These are phyloP conservation scores for Anneissia japonica DNA, from an alignment of 35 echinoderm and acorn worm genomes.

Conservation along the genomic window DNA sequence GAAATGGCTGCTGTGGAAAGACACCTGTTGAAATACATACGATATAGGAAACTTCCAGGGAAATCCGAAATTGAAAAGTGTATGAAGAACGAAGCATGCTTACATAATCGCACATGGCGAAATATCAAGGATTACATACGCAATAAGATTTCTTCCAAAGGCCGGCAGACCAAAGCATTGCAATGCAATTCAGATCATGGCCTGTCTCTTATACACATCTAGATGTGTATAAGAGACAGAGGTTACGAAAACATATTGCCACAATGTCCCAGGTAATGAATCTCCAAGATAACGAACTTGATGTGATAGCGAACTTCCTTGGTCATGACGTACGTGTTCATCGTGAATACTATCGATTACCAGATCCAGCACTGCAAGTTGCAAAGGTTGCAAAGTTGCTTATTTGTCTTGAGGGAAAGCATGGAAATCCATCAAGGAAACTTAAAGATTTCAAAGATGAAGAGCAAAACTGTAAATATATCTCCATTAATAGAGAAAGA, in stretches of 20 bases:
- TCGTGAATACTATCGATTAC: constrained; percentile 17
- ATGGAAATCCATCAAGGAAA: neutral
- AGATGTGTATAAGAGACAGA: no score
- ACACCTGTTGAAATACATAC: constrained; percentile 3
- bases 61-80: neutral
- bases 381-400: constrained; percentile 17
- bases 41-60: constrained; percentile 3
- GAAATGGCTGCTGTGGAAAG: constrained; percentile 5
- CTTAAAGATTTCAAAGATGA: no score
- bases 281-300: constrained; percentile 16
- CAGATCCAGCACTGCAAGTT: constrained; percentile 20
- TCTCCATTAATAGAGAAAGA: no score
- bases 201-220: no score
- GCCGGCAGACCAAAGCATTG: no score
- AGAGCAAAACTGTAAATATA: no score
- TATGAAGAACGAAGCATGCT: neutral
- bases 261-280: constrained; percentile 26
- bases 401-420: neutral
- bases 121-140: constrained; percentile 15
- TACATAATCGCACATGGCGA: constrained; percentile 5
- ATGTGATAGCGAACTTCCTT: constrained; percentile 26
- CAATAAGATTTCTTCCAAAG: constrained; percentile 1
- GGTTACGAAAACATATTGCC: constrained; percentile 28
- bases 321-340: constrained; percentile 17
- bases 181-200: no score